Percentiles rank a stretch among this genome's conserved stretches.
phyloP scores from a whole-genome alignment of 2,888 invertebrate genomes.

The Lymantria monacha region DNA sequence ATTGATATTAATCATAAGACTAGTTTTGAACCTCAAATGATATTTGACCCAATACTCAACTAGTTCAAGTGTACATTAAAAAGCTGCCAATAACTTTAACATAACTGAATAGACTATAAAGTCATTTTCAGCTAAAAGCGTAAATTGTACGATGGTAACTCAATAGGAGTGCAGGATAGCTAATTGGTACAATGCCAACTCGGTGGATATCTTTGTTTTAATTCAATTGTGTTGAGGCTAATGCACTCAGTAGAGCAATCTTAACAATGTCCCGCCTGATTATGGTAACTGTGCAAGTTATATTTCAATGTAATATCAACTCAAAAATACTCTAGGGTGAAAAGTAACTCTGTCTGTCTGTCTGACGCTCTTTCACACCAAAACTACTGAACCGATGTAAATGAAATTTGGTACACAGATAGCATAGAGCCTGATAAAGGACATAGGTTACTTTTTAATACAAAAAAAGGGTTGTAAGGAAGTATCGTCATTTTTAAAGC shows the following conservation, averaged over 20 bases:
- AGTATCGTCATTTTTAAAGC: no score
- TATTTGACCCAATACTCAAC: conserved; percentile 7
- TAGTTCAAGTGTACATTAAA: conserved; percentile 29
- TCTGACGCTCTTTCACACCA: no score
- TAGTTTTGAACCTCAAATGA: no score
- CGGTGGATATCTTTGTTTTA: conserved; percentile 64
- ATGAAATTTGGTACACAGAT: no score
- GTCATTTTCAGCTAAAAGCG: conserved; percentile 65
- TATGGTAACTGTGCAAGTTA: conserved; percentile 45
- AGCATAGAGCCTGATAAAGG: no score
- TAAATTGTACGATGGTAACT: conserved; percentile 61
- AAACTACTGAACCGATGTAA: no score
- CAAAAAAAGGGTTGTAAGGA: no score
- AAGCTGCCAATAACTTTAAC: conserved; percentile 41
- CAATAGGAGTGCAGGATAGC: conserved; percentile 51
- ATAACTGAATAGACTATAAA: conserved; percentile 59
- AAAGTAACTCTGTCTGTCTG: no score
- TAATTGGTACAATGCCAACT: conserved; percentile 74
- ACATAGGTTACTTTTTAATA: no score
- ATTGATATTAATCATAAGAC: no score
- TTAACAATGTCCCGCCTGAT: conserved; percentile 45
- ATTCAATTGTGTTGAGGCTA: conserved; percentile 63
- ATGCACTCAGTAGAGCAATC: conserved; percentile 54
- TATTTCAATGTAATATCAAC: conserved; percentile 7
- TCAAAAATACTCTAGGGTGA: neutral